Evolutionary conservation across 2,113 vertebrate genomes (phyloP).

Genomic region (Crotalus helleri): DNA sequence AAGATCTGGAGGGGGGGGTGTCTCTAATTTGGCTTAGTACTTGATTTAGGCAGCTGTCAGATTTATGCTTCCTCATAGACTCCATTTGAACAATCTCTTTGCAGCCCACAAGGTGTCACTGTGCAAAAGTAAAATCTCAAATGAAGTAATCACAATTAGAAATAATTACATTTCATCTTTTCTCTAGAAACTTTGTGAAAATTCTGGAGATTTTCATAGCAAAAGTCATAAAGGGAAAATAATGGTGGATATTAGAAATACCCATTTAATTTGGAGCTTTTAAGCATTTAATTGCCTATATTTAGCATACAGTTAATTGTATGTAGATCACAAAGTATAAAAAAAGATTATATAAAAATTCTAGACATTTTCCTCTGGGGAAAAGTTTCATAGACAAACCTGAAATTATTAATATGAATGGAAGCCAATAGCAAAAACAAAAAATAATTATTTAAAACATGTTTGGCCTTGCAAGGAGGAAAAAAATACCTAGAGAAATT

Average conservation of each 20-base stretch:
- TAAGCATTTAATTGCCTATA: neutral
- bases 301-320: slow-evolving; percentile 1
- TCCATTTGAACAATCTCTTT: neutral
- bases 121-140: neutral
- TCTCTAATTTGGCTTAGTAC: neutral
- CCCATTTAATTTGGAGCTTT: neutral
- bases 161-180: neutral
- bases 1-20: neutral
- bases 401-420: neutral
- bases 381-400: neutral
- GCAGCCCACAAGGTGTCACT: neutral
- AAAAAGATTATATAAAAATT: neutral
- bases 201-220: neutral
- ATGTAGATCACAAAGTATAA: neutral
- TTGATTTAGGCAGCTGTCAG: neutral
- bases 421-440: neutral
- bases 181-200: neutral
- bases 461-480: neutral
- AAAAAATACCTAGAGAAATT: neutral
- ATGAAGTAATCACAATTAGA: slow-evolving; percentile 1
- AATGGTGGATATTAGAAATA: neutral
- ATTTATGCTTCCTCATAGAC: neutral
- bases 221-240: neutral
- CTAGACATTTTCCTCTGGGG: neutral
- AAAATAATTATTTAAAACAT: slow-evolving; percentile 3